phyloP scores from a whole-genome alignment of 2,797 vertebrate species.

The Anomalospiza imberbis region DNA sequence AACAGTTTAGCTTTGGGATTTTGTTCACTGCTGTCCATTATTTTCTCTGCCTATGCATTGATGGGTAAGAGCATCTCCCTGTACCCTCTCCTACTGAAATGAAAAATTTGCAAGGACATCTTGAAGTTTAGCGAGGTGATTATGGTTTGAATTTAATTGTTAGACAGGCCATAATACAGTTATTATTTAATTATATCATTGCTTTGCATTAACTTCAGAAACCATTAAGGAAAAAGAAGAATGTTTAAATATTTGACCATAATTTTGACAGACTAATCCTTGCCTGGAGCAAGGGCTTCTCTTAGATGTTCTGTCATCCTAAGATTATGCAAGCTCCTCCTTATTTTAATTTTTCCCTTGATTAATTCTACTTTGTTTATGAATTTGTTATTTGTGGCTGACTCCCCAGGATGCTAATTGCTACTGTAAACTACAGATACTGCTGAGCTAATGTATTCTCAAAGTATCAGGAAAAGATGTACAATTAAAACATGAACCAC shows the following conservation, averaged over 20 bases:
- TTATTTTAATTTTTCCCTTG: conserved; percentile 64
- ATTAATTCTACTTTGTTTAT: conserved; percentile 65
- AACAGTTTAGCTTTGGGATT: not conserved
- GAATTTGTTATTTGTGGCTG: conserved; percentile 51
- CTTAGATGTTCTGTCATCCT: not conserved
- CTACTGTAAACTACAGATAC: conserved; percentile 62
- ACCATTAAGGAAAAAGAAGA: not conserved
- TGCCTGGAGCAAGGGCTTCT: conserved; percentile 21
- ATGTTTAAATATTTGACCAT: conserved; percentile 5
- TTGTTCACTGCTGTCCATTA: not conserved
- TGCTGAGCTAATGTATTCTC: conserved; percentile 60
- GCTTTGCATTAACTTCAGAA: not conserved
- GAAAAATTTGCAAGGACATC: not conserved
- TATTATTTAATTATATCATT: conserved; percentile 28
- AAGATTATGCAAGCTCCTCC: conserved; percentile 48
- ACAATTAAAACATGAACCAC: not conserved
- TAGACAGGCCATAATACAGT: not conserved
- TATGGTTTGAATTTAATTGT: not conserved
- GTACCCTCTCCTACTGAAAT: not conserved
- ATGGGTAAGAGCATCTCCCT: not conserved
- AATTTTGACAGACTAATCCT: conserved; percentile 17
- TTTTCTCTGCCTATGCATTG: not conserved
- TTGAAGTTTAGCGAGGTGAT: conserved; percentile 2
- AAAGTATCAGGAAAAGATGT: conserved; percentile 7
- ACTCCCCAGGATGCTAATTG: conserved; percentile 69